A percentile compares a stretch with the other conserved stretches of the same genome.
Evolutionary conservation across 2,888 invertebrate species (phyloP).

Genomic region (Cantharis rufa): DNA sequence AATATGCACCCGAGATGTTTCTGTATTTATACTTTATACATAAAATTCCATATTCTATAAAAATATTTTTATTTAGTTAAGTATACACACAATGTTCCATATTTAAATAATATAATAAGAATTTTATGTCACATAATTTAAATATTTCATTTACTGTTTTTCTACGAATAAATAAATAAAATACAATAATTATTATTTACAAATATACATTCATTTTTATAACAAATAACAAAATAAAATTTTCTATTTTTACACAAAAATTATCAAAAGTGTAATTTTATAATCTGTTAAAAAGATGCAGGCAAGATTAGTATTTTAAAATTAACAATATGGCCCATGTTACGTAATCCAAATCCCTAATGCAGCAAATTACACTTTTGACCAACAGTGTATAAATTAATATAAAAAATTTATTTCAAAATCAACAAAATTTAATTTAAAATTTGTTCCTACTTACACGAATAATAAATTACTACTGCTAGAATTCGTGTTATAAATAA

Average conservation of each 20-base stretch:
- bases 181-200: slow-evolving; percentile 6
- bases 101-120: slow-evolving; percentile 28
- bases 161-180: slow-evolving; percentile 33
- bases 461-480: slow-evolving; percentile 50
- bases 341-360: not conserved
- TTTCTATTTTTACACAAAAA: not conserved
- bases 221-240: not conserved
- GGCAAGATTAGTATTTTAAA: not conserved
- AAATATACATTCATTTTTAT: not conserved
- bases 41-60: slow-evolving; percentile 34
- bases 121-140: slow-evolving; percentile 14
- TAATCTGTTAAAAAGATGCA: not conserved
- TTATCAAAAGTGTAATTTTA: not conserved
- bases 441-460: slow-evolving; percentile 31
- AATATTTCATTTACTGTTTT: slow-evolving; percentile 30
- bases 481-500: slow-evolving; percentile 43
- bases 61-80: slow-evolving; percentile 39
- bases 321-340: not conserved
- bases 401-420: not conserved
- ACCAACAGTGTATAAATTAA: not conserved
- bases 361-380: not conserved
- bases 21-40: not conserved
- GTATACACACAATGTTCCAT: slow-evolving; percentile 36
- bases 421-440: slow-evolving; percentile 13
- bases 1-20: not conserved